A percentile compares a stretch with the other conserved stretches of the same genome.
phyloP scores from a whole-genome alignment of 2,797 vertebrate genomes.

The Peromyscus melanophrys region DNA sequence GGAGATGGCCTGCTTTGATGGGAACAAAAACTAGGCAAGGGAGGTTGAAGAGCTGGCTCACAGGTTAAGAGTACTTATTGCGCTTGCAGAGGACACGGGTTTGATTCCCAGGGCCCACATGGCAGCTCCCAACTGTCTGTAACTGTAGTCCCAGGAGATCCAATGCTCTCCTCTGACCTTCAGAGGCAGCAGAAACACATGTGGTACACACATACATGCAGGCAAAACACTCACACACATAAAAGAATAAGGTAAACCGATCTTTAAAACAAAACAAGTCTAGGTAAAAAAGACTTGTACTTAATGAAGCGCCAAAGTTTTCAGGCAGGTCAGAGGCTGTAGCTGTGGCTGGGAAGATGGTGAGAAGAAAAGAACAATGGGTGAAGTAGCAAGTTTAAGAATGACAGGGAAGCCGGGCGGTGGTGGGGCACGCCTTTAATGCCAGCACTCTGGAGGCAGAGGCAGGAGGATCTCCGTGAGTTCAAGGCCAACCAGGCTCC shows the following conservation, averaged over 20 bases:
- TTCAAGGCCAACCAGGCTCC: no score
- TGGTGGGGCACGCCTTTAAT: no score
- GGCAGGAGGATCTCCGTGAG: no score
- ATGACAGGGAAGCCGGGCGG: not conserved
- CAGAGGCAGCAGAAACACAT: not conserved
- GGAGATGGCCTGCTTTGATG: not conserved
- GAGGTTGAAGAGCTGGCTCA: not conserved
- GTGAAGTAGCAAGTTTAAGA: no score
- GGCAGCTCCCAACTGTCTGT: not conserved
- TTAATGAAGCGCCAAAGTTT: conserved; percentile 22
- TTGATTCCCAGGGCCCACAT: not conserved
- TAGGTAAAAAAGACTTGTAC: not conserved
- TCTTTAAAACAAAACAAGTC: not conserved
- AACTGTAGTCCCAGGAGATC: not conserved
- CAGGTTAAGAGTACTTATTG: not conserved
- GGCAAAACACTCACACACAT: not conserved
- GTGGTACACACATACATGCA: not conserved
- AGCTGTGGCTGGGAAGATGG: not conserved
- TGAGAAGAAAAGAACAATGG: not conserved
- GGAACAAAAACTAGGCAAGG: not conserved
- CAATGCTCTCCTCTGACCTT: not conserved
- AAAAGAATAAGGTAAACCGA: not conserved
- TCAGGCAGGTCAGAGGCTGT: conserved; percentile 4
- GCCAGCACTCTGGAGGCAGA: no score
- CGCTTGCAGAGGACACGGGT: not conserved